Base-by-base conservation (phyloP, 2,888 invertebrate species). In the Orthonychiurus folsomi region DNA sequence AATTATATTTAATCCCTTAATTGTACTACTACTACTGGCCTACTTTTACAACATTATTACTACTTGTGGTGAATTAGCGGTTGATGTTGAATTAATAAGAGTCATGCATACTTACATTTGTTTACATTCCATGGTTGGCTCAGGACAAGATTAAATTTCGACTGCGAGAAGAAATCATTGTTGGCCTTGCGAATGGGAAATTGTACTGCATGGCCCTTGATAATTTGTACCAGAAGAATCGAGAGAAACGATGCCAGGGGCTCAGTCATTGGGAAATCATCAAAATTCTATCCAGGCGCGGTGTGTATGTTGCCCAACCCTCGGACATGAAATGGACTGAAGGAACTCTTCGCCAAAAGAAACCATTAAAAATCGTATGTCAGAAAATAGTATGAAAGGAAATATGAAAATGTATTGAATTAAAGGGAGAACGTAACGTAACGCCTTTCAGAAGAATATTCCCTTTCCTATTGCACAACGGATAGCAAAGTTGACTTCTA, bases 261-360 rank as follows among this genome's bases (percentile, higher is more conserved):
- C 61, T 71, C 1, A 63, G 63, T 54, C 68, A 67, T 61, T 71
- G 71, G 71, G 71, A 71, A 54, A 71, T 71, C 37, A 70, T 71
- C 50, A 71, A 71, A 64, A 70, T 71, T 27, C 60, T 71, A 50
- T 66, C 67, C 47, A 60, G 71, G 28, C 62, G 69, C 2, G 70
- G 70, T 5, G 67, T 71, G n/a, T 71, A 71, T 60, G 70, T 71
- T 37, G 71, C 71, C 47, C 69, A 69, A 37, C 71, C 71, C 9
- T 69, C 69, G 21, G 71, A 71, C 54, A 71, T 71, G 71, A 71
- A 71, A 63, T 57, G 70, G 50, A 71, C 71, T 28, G 70, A 70
- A 60, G 68, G 69, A 37, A 71, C 70, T 50, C 62, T 71, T 48
- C 61, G 69, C 63, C 71, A 70, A 64, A 68, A 66, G 64, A 69